Evolutionary conservation across 2,888 invertebrate species (phyloP).

Genomic region (Eristalis intricaria): DNA sequence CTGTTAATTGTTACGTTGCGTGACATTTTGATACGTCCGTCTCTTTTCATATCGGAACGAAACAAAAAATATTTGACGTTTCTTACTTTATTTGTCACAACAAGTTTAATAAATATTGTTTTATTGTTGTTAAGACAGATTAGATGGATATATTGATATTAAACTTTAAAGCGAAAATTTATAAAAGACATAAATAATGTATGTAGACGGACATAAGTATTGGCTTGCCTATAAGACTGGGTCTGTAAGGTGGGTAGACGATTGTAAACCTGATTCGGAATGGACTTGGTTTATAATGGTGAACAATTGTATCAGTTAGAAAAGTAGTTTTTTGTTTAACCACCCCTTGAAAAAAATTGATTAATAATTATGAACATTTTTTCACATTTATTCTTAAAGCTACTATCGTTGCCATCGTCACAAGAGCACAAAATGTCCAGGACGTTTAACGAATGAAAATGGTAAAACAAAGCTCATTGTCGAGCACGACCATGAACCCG

Average conservation of each 20-base stretch:
- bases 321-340: no score
- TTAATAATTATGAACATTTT: neutral
- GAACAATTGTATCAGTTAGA: no score
- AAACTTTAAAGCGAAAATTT: neutral
- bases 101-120: neutral
- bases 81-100: conserved; percentile 11
- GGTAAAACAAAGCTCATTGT: conserved; percentile 72
- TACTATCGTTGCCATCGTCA: conserved; percentile 75
- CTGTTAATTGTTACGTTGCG: neutral
- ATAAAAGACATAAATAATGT: conserved; percentile 66
- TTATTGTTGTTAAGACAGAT: neutral
- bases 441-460: conserved; percentile 73
- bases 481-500: conserved; percentile 74
- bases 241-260: conserved; percentile 68
- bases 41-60: neutral
- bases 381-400: conserved; percentile 39
- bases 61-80: neutral
- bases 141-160: neutral
- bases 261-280: no score
- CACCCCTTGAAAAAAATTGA: no score
- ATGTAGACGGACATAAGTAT: conserved; percentile 75
- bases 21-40: conserved; percentile 10
- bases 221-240: conserved; percentile 75
- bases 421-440: conserved; percentile 74
- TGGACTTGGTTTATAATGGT: no score